These are phyloP conservation scores for Lethenteron camtschaticum DNA, from an alignment of 2,113 vertebrate species.

Conservation along the genomic window DNA sequence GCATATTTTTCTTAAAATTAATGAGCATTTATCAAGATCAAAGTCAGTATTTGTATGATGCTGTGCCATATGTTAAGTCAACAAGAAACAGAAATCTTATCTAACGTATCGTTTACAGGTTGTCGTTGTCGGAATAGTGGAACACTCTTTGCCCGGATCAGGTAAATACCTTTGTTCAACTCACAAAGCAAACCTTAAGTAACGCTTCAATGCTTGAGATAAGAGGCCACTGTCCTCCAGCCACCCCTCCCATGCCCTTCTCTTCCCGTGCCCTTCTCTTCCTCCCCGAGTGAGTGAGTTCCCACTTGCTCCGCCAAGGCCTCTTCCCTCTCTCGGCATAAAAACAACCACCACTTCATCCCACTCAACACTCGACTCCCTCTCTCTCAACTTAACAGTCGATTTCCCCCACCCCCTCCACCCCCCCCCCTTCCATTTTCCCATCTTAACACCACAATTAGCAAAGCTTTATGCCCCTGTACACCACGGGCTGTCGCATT, in stretches of 20 bases:
- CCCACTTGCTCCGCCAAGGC: not conserved
- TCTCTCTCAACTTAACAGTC: not conserved
- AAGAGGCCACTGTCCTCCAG: too few relatives aligned
- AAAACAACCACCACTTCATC: not conserved
- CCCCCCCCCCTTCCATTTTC: not conserved
- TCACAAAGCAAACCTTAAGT: not conserved
- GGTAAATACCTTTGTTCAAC: conserved; percentile 22
- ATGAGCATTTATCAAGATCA: not conserved
- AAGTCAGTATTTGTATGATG: not conserved
- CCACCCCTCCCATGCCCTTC: not conserved
- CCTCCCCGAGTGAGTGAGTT: not conserved
- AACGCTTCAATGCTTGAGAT: not conserved
- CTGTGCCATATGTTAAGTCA: not conserved
- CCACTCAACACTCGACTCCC: not conserved
- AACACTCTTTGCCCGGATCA: conserved; percentile 63
- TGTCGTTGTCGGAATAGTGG: conserved; percentile 85
- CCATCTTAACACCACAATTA: not conserved
- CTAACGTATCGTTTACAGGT: conserved; percentile 28
- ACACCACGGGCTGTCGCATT: too few relatives aligned
- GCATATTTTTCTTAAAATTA: not conserved
- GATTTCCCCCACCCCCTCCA: not conserved
- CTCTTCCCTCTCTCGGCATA: too few relatives aligned
- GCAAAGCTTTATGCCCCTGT: not conserved
- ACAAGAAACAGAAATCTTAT: not conserved
- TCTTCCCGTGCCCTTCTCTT: not conserved